Base-by-base conservation (phyloP, 2,113 vertebrate species). In the Apaloderma vittatum region DNA sequence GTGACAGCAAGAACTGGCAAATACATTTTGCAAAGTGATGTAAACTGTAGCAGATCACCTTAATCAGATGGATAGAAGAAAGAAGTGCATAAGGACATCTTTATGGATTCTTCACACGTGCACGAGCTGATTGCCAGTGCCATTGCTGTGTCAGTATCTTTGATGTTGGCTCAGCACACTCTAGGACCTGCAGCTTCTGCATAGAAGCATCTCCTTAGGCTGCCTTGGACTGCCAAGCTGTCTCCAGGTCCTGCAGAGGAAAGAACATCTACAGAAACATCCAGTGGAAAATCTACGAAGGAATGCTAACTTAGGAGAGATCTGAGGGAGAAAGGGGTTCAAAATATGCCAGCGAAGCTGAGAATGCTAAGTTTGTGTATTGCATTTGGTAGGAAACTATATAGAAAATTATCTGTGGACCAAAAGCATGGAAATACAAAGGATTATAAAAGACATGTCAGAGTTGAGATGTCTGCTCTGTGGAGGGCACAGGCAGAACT, bases 101-200 rank as follows among this genome's bases (percentile, higher is more conserved):
- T 94, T 86, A 91, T n/a, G 78, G 40, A 93, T 94, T 94, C 89
- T 55, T 90, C 32, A 62, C 85, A 91, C 34, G 51, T 73, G 88
- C 71, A 37, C 62, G 67, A 93, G 75, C 81, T 88, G 87, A 90
- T 83, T 12, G 4, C 85, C 71, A 66, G 71, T 83, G 85, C 88
- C 87, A 91, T 84, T 94, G 91, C 83, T 71, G 83, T 95, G 95
- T 91, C 93, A 89, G 91, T 93, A 90, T 79, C 94, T 96, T 94
- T 96, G 85, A 90, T 88, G 81, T 90, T 92, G 92, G 88, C 90
- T 96, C 75, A 92, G 86, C 82, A 86, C 79, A 83, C 79, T 87
- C 57, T 37, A 79, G 67, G 85, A 93, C 87, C 46, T 90, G 70
- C 16, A 1, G 84, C 92, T 91, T 91, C 92, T 88, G 82, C 85